Conservation (phyloP, 2,113 vertebrate genomes). For the Isurus oxyrinchus region DNA sequence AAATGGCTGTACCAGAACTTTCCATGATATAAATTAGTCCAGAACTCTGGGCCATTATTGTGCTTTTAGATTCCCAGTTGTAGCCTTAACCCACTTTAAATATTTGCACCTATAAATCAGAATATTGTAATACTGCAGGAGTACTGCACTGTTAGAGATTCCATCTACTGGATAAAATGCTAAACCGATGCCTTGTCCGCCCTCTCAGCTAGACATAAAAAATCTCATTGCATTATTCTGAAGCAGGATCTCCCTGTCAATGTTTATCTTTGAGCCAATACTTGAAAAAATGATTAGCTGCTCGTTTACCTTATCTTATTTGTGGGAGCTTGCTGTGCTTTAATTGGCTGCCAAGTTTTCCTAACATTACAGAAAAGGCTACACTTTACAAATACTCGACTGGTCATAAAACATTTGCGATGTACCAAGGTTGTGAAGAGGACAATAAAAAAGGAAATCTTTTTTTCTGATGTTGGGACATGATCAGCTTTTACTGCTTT, state of each 20-base stretch:
- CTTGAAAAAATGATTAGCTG: background rate
- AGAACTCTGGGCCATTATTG: background rate
- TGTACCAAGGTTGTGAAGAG: too few species aligned
- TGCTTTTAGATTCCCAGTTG: background rate
- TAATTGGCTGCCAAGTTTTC: background rate
- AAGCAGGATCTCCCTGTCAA: background rate
- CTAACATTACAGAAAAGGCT: background rate
- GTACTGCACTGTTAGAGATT: background rate
- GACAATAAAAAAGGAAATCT: too few species aligned
- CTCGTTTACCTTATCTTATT: background rate
- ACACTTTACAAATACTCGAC: background rate
- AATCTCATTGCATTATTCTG: background rate
- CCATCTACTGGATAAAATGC: background rate
- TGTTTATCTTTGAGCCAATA: background rate
- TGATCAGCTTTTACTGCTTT: too few species aligned
- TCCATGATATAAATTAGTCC: background rate
- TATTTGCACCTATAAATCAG: background rate
- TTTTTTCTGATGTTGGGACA: too few species aligned
- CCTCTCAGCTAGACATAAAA: background rate
- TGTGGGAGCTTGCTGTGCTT: background rate
- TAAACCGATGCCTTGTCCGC: too few species aligned
- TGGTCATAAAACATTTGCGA: too few species aligned
- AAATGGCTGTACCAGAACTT: too few species aligned
- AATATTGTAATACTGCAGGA: background rate
- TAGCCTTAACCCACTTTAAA: background rate